A percentile compares a stretch with the other conserved stretches of the same genome.
Conservation (phyloP, 2,888 invertebrate genomes). For the Drosophila affinis region DNA sequence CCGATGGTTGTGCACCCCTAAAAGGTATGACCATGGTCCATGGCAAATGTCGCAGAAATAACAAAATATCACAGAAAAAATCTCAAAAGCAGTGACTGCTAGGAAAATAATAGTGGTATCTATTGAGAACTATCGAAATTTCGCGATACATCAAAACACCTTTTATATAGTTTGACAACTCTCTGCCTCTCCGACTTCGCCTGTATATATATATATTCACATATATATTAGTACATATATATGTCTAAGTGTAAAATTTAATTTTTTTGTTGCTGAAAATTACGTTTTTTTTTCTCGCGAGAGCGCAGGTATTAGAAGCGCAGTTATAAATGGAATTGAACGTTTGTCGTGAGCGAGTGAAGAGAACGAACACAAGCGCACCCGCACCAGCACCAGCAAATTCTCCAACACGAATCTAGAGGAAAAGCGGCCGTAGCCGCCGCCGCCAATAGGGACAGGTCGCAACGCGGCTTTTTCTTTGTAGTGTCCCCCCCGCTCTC, state of each 20-base stretch:
- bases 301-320: constrained; percentile 53
- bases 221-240: constrained; percentile 41
- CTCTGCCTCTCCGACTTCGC: constrained; percentile 37
- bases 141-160: constrained; percentile 5
- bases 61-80: neutral
- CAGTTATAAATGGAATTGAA: constrained; percentile 75
- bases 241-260: constrained; percentile 44
- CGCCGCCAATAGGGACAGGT: constrained; percentile 40
- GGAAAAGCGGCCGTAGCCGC: constrained; percentile 57
- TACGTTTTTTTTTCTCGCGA: constrained; percentile 59
- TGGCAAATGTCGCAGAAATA: no score
- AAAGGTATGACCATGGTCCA: no score
- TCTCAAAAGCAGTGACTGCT: neutral
- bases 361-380: constrained; percentile 62
- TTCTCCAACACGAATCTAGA: constrained; percentile 59
- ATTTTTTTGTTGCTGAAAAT: constrained; percentile 55
- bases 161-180: constrained; percentile 24
- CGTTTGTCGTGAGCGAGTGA: constrained; percentile 51
- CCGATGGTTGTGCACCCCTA: no score
- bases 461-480: constrained; percentile 37
- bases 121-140: no score
- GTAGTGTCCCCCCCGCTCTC: neutral
- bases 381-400: constrained; percentile 57
- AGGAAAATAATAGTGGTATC: neutral
- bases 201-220: constrained; percentile 41